Base-by-base conservation (phyloP, 2,888 invertebrate species). In the Stenchaetothrips biformis region DNA sequence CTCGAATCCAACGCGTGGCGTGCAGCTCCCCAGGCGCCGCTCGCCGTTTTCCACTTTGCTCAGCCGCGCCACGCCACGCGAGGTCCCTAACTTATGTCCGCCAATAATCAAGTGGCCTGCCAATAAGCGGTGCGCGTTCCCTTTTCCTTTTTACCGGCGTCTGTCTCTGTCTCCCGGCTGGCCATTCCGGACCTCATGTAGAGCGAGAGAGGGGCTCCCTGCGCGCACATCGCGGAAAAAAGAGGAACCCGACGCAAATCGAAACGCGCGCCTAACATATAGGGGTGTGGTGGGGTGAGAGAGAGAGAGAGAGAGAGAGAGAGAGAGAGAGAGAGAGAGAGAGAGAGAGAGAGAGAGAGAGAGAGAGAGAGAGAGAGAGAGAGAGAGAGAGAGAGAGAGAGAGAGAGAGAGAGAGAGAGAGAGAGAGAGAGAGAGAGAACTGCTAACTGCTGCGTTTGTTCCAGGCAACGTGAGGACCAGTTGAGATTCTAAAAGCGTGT, bases 401-500 rank as follows among this genome's bases (percentile, higher is more conserved):
- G 77, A 48, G 53, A 21, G 27, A 77, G 79, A 59, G 77, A 48
- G 37, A 25, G 79, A 67, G 27, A 79, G 47, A 81, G 67, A 77
- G 59, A 37, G 62, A 77, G 53, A 49, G 74, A 80, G 81, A 80
- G 25, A 37, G 53, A 48, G 59, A 77, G 62, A 7, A 13, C 21
- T 74, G 7, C 27, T 18, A 59, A 74, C 48, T 48, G 21, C 79
- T 78, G 6, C 78, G 6, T 25, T 1, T 78, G 25, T 21, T 3
- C 16, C 18, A 21, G 21, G n/a, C n/a, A 78, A 78, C 78, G 78
- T 3, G n/a, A 3, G 16, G 27, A 78, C 3, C 25, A 78, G 27
- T 48, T 48, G 59, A 25, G 25, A 53, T 21, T 7, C n/a, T n/a
- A 18, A 62, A 67, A 79, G 25, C 80, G 37, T 1, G 4, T 37